phyloP scores from a whole-genome alignment of 2,113 vertebrate genomes.

The Epinephelus fuscoguttatus region DNA sequence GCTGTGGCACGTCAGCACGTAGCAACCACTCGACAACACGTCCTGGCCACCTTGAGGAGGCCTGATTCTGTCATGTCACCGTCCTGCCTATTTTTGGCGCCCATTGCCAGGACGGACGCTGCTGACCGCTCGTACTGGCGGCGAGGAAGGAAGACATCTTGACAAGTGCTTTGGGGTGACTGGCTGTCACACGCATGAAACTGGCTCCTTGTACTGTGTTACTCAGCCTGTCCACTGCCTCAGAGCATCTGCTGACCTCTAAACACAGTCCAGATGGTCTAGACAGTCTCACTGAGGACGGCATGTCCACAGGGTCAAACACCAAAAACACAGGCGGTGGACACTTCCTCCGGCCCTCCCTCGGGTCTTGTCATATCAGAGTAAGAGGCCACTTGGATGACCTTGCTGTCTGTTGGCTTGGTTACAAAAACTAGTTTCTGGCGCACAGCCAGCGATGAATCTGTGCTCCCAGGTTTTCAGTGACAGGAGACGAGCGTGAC shows the following conservation, averaged over 20 bases:
- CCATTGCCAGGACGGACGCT: not conserved
- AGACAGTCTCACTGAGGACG: not conserved
- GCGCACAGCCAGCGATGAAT: not conserved
- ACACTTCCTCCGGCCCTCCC: not conserved
- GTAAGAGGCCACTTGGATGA: not conserved
- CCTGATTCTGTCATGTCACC: conserved; percentile 46
- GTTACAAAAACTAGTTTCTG: conserved; percentile 1
- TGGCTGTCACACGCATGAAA: conserved; percentile 13
- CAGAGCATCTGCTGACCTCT: conserved; percentile 26
- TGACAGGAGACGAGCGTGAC: not conserved
- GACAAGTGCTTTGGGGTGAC: conserved; percentile 7
- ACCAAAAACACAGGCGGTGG: not conserved
- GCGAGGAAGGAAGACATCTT: conserved; percentile 20
- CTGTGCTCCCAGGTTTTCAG: not conserved
- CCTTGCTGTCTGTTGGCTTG: conserved; percentile 18
- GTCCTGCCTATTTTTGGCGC: conserved; percentile 55
- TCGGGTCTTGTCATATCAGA: conserved; percentile 19
- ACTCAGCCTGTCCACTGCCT: not conserved
- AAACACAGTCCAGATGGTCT: conserved; percentile 16
- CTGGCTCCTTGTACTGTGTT: not conserved
- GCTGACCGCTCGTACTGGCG: not conserved
- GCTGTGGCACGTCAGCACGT: conserved; percentile 8
- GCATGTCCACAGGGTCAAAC: conserved; percentile 1
- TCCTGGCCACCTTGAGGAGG: conserved; percentile 48
- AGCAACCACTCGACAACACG: conserved; percentile 37